phyloP scores from a whole-genome alignment of 2,888 invertebrate species.

The Xanthia icteritia region DNA sequence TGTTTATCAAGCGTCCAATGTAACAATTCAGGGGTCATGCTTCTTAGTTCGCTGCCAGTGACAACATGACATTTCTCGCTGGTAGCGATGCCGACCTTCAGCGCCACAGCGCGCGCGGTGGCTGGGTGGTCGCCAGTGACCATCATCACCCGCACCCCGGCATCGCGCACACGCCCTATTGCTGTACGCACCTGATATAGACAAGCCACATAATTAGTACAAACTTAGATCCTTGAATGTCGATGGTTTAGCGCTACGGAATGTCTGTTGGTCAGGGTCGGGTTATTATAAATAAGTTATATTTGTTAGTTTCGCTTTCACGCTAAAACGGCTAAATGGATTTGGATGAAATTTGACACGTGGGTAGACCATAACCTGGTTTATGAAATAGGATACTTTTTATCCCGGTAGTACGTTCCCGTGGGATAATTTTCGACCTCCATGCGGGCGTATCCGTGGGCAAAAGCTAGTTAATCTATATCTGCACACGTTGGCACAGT shows the following conservation, averaged over 20 bases:
- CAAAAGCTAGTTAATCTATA: not conserved
- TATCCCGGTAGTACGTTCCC: too few species aligned
- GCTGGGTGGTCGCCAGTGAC: slow-evolving; percentile 96
- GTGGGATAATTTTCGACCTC: too few species aligned
- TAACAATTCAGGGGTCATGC: slow-evolving; percentile 89
- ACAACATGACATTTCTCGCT: slow-evolving; percentile 89
- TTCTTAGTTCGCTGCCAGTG: slow-evolving; percentile 90
- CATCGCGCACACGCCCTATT: slow-evolving; percentile 92
- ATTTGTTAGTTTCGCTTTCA: too few species aligned
- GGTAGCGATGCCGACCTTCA: slow-evolving; percentile 93
- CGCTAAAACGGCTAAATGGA: too few species aligned
- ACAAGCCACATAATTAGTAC: slow-evolving; percentile 4
- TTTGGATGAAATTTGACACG: too few species aligned
- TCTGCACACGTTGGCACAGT: not conserved
- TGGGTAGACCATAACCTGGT: too few species aligned
- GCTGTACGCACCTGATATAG: slow-evolving; percentile 85
- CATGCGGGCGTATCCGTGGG: too few species aligned
- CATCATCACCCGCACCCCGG: slow-evolving; percentile 95
- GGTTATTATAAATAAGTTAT: not conserved
- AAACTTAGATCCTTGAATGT: not conserved
- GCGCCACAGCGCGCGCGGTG: slow-evolving; percentile 94
- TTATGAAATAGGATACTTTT: too few species aligned
- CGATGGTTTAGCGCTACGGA: not conserved
- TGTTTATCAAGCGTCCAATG: slow-evolving; percentile 86
- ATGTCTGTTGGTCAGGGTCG: not conserved